These are phyloP conservation scores for Cyanoderma ruficeps DNA, from an alignment of 2,113 vertebrate genomes.

Conservation along the genomic window DNA sequence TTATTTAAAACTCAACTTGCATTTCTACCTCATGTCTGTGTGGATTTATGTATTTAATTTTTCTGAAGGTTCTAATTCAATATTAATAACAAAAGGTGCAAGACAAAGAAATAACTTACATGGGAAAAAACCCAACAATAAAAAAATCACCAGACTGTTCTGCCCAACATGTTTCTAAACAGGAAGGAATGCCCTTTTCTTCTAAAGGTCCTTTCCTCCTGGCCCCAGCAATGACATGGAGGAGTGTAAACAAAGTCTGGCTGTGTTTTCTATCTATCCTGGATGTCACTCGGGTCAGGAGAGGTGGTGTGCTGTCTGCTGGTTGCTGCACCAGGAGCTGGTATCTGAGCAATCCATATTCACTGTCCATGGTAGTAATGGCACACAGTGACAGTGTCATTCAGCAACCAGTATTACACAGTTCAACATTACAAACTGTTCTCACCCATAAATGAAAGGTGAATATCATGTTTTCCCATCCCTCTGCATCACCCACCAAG, in stretches of 20 bases:
- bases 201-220: not conserved
- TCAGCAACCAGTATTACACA: too few relatives aligned
- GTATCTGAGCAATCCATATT: too few relatives aligned
- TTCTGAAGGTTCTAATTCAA: not conserved
- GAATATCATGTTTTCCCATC: not conserved
- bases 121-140: not conserved
- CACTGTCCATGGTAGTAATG: too few relatives aligned
- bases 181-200: not conserved
- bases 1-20: too few relatives aligned
- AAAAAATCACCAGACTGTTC: not conserved
- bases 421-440: not conserved
- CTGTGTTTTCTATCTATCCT: not conserved
- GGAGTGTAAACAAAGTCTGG: not conserved
- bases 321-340: not conserved
- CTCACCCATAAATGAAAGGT: not conserved
- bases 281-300: not conserved
- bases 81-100: not conserved
- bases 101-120: not conserved
- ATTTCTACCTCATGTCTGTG: too few relatives aligned
- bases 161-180: not conserved
- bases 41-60: too few relatives aligned
- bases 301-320: not conserved
- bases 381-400: too few relatives aligned
- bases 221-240: not conserved
- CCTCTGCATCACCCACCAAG: not conserved